phyloP scores from a whole-genome alignment of 2,888 invertebrate species.

The Amblyjoppa proteus region DNA sequence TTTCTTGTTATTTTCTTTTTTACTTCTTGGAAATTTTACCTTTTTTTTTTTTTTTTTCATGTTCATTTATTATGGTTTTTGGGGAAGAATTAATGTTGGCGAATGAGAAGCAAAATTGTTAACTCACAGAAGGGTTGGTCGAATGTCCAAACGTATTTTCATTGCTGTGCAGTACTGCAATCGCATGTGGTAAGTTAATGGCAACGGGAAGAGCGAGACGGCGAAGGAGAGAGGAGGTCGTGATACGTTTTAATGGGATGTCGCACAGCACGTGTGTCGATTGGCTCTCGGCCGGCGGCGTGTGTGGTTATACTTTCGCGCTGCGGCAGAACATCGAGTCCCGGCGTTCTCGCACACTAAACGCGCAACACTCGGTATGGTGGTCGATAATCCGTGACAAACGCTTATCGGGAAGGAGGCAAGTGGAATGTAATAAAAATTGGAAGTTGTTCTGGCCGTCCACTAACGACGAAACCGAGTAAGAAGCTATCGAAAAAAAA shows the following conservation, averaged over 20 bases:
- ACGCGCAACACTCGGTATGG: neutral
- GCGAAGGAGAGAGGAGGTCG: conserved; percentile 23
- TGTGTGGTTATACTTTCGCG: conserved; percentile 8
- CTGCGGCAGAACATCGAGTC: neutral
- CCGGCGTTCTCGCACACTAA: neutral
- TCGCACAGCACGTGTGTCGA: conserved; percentile 19
- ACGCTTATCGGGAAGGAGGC: neutral
- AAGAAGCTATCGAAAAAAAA: too few species aligned
- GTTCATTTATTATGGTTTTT: too few species aligned
- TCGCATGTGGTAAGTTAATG: conserved; percentile 8
- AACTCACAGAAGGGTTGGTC: too few species aligned
- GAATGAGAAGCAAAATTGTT: too few species aligned
- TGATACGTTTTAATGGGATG: conserved; percentile 22
- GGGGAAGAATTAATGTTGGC: too few species aligned
- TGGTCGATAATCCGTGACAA: neutral
- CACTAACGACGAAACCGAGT: too few species aligned
- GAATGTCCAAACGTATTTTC: neutral
- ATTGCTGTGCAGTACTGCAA: neutral
- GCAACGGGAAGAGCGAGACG: conserved; percentile 24
- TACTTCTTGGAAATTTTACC: too few species aligned
- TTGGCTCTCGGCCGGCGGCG: conserved; percentile 11
- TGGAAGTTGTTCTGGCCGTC: too few species aligned
- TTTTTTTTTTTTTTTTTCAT: too few species aligned
- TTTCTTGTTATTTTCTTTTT: too few species aligned
- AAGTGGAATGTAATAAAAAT: neutral